phyloP scores from a whole-genome alignment of 2,113 vertebrate genomes.

The Nycticebus coucang region DNA sequence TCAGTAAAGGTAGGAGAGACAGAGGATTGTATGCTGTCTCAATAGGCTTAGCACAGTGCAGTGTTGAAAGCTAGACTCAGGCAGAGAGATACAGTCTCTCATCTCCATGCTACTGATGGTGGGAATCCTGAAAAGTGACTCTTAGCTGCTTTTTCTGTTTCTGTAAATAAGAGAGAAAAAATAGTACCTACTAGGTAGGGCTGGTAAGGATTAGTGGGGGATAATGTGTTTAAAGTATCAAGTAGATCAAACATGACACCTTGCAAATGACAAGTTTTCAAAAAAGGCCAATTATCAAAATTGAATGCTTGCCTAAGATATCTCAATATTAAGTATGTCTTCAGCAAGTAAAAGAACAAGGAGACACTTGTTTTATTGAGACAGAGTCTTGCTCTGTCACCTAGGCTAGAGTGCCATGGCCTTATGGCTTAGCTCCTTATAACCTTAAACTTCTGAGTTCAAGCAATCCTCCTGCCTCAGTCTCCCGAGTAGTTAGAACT shows the following conservation, averaged over 20 bases:
- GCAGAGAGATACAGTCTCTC: neutral
- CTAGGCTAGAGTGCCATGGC: no score
- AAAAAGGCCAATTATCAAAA: neutral
- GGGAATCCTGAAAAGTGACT: neutral
- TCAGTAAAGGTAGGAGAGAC: neutral
- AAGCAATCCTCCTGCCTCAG: no score
- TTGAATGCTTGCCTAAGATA: neutral
- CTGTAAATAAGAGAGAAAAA: neutral
- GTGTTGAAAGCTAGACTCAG: neutral
- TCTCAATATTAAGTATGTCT: neutral
- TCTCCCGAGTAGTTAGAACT: no score
- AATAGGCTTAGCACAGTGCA: neutral
- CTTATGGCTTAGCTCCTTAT: no score
- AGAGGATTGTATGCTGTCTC: neutral
- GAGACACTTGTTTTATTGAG: neutral
- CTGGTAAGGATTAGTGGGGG: neutral
- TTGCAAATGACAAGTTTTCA: neutral
- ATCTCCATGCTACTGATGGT: neutral
- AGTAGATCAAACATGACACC: no score
- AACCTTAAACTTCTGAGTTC: no score
- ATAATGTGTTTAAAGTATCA: neutral
- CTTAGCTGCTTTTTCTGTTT: neutral
- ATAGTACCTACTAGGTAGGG: neutral
- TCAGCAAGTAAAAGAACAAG: neutral
- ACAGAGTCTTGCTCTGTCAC: no score